Evolutionary conservation across 2,113 vertebrate genomes (phyloP), one percentile per base, ranked within the genome.

Genomic region (Centropus bengalensis): DNA sequence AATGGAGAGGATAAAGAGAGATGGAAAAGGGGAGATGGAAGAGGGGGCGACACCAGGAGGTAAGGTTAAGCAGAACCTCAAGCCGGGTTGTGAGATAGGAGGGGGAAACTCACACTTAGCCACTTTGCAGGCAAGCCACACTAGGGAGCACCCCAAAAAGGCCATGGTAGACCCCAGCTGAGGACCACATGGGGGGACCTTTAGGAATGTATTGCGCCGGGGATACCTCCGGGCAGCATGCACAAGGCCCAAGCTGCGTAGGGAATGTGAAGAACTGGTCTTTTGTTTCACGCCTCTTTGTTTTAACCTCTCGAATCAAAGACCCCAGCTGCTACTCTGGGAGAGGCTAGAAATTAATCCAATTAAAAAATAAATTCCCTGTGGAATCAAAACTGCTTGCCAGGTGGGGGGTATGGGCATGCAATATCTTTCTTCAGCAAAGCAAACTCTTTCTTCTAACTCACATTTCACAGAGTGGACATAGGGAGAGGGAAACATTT

Each of bases 271-370:
- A 96, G 91, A 93, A 86, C 80, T 88, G 66, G 82, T 88, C 90
- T 95, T 95, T 95, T 96, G 94, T 96, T 96, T 96, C 93, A 78
- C 32, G 27, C 88, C 67, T 42, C 70, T 94, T 96, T 96, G 95
- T 96, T 96, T 97, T 96, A 93, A 94, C 89, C 81, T 93, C 84
- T 90, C 62, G 89, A 96, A 94, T 96, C 91, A 94, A 96, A 96
- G 92, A 91, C 87, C 91, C 95, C 96, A 95, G 89, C 94, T 96
- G 96, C 95, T 95, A 75, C 93, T 94, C 80, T 0, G 45, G 75
- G 81, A 96, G 82, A 94, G 78, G 91, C 87, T 94, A 95, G 95
- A 96, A 96, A 97, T 96, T 95, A 95, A 95, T 90, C 96, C 89
- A 88, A 95, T 87, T 84, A 96, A 95, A 96, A 96, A 86, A 75